Evolutionary conservation across 2,797 vertebrate species (phyloP), one percentile per base, ranked within the genome.

Genomic region (Helostoma temminkii): DNA sequence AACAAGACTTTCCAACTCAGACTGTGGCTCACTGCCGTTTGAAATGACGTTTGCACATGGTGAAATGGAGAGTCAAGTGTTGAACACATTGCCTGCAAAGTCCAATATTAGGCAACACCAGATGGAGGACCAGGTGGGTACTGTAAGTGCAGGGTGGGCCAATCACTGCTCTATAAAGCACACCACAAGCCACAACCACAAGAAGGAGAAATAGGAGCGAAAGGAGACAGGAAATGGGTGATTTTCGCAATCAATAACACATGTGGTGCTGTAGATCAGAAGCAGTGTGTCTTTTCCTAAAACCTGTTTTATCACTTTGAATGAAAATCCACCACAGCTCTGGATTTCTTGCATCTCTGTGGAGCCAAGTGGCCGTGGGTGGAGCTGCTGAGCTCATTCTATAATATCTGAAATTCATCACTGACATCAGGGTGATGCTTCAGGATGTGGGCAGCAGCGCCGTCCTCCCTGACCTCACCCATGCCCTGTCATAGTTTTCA

Each of bases 71-170:
- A 62, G 54, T 66, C 12, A 60, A 72, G 67, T 39, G 55, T 64
- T 71, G 25, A 54, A 63, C n/a, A 28, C 45, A 30, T 53, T 2
- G 41, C 36, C 30, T 55, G 49, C 58, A 71, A 9, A 71, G 59
- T 76, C 67, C 37, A 62, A 81, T 74, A 81, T 42, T 61, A 70
- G 76, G 56, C 74, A 64, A 66, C 60, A 70, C 37, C 73, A 89
- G 85, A 78, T 87, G 85, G 69, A 75, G 61, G 71, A 75, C 55
- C 83, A 72, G 71, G 82, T 82, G 80, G 82, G 71, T 42, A n/a
- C n/a, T n/a, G n/a, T n/a, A 49, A 74, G 70, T 47, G 60, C 74
- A 70, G 76, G 80, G 80, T 69, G 75, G 77, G 72, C 81, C 65
- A 61, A 56, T 77, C 63, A 52, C 43, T 1, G 46, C 71, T 70